Conservation (phyloP, 2,797 vertebrate genomes). For the Graptemys geographica region DNA sequence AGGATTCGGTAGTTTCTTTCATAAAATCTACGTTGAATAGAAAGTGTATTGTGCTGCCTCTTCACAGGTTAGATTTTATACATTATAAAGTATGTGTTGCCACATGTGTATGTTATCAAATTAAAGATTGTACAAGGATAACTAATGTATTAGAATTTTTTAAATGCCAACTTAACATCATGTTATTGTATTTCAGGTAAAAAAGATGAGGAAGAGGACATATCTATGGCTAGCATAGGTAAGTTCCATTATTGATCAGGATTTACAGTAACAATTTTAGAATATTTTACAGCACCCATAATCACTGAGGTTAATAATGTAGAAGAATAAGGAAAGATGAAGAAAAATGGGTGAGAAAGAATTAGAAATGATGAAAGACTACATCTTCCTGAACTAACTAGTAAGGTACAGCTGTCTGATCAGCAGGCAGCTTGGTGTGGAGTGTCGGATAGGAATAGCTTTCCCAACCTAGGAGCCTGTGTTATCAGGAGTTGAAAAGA, state of each 20-base stretch:
- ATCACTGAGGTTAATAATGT: background rate
- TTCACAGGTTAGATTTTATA: background rate
- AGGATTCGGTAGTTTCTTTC: background rate
- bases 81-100: background rate
- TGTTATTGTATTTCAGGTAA: constrained; percentile 73
- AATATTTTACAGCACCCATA: background rate
- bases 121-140: background rate
- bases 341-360: background rate
- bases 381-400: background rate
- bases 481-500: background rate
- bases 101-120: background rate
- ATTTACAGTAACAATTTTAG: background rate
- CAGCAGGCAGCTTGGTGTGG: background rate
- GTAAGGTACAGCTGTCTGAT: background rate
- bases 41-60: background rate
- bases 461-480: background rate
- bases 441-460: background rate
- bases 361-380: background rate
- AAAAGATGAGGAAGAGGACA: constrained; percentile 70
- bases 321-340: background rate
- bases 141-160: background rate
- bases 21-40: background rate
- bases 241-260: constrained; percentile 50
- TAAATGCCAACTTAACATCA: constrained; percentile 19
- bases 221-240: constrained; percentile 79